Conservation (phyloP, 1,140 invertebrate genomes). For the Lethrus apterus region DNA sequence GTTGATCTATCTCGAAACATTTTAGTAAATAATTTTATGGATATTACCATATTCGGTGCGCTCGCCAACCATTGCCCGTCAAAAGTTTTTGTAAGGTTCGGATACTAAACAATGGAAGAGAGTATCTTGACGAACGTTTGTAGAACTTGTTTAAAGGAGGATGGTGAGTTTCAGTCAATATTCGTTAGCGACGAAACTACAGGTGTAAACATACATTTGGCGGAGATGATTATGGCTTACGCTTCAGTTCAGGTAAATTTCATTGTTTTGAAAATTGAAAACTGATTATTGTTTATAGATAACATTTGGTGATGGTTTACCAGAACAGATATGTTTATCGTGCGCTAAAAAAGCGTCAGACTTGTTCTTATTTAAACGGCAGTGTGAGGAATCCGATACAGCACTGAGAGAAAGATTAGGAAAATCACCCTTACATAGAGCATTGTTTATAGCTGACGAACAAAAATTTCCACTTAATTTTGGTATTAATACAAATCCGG, state of each 20-base stretch:
- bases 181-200: constrained; percentile 28
- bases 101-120: constrained; percentile 30
- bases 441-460: too few relatives aligned
- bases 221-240: constrained; percentile 51
- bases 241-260: constrained; percentile 43
- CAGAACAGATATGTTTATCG: constrained; percentile 50
- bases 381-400: constrained; percentile 54
- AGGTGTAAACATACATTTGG: constrained; percentile 29
- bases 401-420: constrained; percentile 48
- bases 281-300: constrained; percentile 38
- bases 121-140: constrained; percentile 27
- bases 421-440: constrained; percentile 18
- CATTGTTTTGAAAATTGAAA: constrained; percentile 12
- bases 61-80: constrained; percentile 29
- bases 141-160: constrained; percentile 33
- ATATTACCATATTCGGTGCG: too few relatives aligned
- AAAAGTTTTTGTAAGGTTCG: constrained; percentile 26
- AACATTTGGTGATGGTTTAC: constrained; percentile 53
- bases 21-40: too few relatives aligned
- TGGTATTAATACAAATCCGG: too few relatives aligned
- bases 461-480: too few relatives aligned
- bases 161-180: constrained; percentile 33
- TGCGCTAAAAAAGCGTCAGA: constrained; percentile 55
- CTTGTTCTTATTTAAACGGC: constrained; percentile 55
- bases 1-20: too few relatives aligned